These are phyloP conservation scores for Hirtodrosophila trivittata DNA, from an alignment of 2,888 invertebrate genomes.

Conservation along the genomic window DNA sequence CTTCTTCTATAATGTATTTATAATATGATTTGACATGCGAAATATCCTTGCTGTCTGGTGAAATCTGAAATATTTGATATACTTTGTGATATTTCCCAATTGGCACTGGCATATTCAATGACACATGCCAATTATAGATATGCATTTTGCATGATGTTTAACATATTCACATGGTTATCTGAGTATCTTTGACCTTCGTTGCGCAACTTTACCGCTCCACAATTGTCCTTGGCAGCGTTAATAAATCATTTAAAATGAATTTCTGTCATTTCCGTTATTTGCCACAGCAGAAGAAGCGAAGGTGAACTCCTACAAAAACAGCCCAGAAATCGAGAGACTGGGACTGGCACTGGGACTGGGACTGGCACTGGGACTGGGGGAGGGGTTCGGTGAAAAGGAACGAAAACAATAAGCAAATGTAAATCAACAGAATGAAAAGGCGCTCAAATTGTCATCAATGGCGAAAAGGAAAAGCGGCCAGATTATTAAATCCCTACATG, in stretches of 20 bases:
- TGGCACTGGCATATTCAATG: conserved; percentile 15
- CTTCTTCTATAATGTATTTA: too few species aligned
- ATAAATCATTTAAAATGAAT: conserved; percentile 64
- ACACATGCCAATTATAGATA: conserved; percentile 50
- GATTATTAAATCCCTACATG: conserved; percentile 77
- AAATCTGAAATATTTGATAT: not conserved
- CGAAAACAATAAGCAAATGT: conserved; percentile 61
- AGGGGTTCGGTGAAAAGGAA: not conserved
- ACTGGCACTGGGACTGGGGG: too few species aligned
- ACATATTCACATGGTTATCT: conserved; percentile 20
- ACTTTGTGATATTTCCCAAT: conserved; percentile 2
- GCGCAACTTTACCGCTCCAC: conserved; percentile 5
- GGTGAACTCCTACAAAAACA: not conserved
- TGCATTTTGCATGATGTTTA: conserved; percentile 56
- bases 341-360: too few species aligned
- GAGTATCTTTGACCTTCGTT: conserved; percentile 30
- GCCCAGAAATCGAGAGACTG: too few species aligned
- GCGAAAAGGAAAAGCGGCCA: conserved; percentile 36
- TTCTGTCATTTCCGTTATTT: conserved; percentile 38
- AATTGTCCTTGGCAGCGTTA: conserved; percentile 53
- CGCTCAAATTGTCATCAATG: conserved; percentile 60
- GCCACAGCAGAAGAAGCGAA: conserved; percentile 13
- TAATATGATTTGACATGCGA: too few species aligned
- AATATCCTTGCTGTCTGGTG: not conserved
- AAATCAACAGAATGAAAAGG: conserved; percentile 61